Percentiles rank a stretch among this genome's conserved stretches.
Evolutionary conservation across 2,113 vertebrate species (phyloP).

Genomic region (Cettia cetti): DNA sequence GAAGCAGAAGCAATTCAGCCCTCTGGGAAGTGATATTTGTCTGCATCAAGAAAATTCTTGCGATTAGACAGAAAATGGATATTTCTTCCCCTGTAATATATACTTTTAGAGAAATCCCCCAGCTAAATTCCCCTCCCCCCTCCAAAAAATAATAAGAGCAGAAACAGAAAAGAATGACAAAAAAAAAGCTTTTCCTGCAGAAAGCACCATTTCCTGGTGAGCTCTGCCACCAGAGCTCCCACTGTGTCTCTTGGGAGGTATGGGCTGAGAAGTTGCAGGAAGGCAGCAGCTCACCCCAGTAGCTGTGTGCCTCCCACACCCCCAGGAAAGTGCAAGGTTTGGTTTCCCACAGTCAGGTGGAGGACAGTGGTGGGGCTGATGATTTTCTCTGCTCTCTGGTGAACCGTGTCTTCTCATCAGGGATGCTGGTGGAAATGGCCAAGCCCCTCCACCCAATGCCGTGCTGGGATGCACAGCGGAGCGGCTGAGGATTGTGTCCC

Average conservation of each 20-base stretch:
- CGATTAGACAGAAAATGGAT: background rate
- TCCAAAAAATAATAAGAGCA: background rate
- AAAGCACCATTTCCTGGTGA: background rate
- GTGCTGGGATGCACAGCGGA: rapidly evolving
- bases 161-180: conserved; percentile 15
- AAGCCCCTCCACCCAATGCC: background rate
- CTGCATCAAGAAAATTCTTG: conserved; percentile 28
- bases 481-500: background rate
- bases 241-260: background rate
- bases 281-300: background rate
- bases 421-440: background rate
- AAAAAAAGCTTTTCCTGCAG: conserved; percentile 29
- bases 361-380: background rate
- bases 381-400: background rate
- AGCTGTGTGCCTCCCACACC: background rate
- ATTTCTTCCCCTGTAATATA: background rate
- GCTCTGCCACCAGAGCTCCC: background rate
- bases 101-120: background rate
- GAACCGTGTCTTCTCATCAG: background rate
- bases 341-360: background rate
- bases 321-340: background rate
- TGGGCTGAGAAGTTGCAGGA: background rate
- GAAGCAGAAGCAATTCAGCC: conserved; percentile 29
- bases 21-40: conserved; percentile 40
- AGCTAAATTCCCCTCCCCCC: background rate